Base-by-base conservation (phyloP, 2,888 invertebrate genomes). In the Morpho deidamia region DNA sequence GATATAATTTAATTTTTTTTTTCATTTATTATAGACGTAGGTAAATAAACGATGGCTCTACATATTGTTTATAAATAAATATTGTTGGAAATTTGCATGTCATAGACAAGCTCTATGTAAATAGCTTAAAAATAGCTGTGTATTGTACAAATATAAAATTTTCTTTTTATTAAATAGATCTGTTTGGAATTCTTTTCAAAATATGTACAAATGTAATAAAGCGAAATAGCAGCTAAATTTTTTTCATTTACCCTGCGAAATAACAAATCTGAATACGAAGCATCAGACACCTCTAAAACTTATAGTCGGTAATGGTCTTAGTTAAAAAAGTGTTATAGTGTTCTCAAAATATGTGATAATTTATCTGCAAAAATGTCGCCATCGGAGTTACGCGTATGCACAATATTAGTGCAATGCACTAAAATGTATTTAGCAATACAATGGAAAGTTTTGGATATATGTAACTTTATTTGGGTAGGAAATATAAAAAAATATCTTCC, bases 131-230 rank as follows among this genome's bases (percentile, higher is more conserved):
- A 60, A 64, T 63, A 63, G 51, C 59, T 61, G 62, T 70, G 56
- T 56, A 67, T 60, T 64, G 64, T 68, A 64, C 63, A 67, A 66
- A 68, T 63, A 54, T 62, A 57, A 32, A 40, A 40, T 11, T 50
- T 58, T 46, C 50, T 57, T 55, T 51, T 46, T 53, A 51, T 54
- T 47, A 46, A 59, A 55, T 57, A 61, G 58, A 62, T 60, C 61
- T 62, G 67, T 68, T 64, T 63, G 65, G 67, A 68, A 69, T 67
- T 68, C 56, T 63, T 57, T 67, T 77, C 77, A 72, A 72, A 71
- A 77, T 67, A 76, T 83, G 84, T 86, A 84, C 81, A 83, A 83
- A 82, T 72, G 71, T 74, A 75, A 76, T 65, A 65, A 66, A 66
- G 60, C 54, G 69, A 67, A 68, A 71, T 56, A 61, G 67, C 54